Evolutionary conservation across 2,113 vertebrate species (phyloP), one percentile per base, ranked within the genome.

Genomic region (Nestor notabilis): DNA sequence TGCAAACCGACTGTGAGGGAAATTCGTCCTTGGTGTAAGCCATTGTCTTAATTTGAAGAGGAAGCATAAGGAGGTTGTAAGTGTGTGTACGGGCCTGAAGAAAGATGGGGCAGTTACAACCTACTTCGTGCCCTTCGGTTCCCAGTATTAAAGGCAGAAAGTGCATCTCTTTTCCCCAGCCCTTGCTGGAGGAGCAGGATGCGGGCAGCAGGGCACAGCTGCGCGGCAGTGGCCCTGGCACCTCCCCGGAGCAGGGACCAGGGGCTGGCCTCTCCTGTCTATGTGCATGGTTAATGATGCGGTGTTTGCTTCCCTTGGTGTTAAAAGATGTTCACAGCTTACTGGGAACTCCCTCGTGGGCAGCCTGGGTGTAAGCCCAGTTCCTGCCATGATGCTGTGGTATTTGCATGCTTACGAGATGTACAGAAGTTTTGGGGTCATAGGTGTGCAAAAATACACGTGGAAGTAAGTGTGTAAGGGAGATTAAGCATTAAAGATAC

Each of bases 131-230:
- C 37, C 12, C 7, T 0, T 2, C 5, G 2, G 11, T 33, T 17
- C 28, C 8, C 5, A 6, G 21, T 64, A 9, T 35, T 80, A 7
- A 49, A 29, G 28, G 37, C 14, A 16, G 39, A 77, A 91, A 27
- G 20, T 2, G 11, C 8, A 17, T 81, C 17, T 8, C 10, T 43
- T 13, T 35, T 19, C 11, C 7, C 21, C 1, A 1, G 25, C n/a
- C n/a, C 21, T 80, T 55, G 35, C 14, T 3, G 11, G 15, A 11
- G 11, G 15, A 11, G 43, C 21, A 25, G 17, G 13, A 2, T n/a
- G 33, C 1, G 4, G 53, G 8, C 56, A 66, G 17, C 1, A 2
- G 16, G 35, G 6, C 0, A 2, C 5, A 5, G 39, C 72, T 66
- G 63, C 44, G 9, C 4, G 3, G 5, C 35, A 19, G 35, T 49